phyloP scores from a whole-genome alignment of 1,140 invertebrate species.

The Macrobrachium nipponense region DNA sequence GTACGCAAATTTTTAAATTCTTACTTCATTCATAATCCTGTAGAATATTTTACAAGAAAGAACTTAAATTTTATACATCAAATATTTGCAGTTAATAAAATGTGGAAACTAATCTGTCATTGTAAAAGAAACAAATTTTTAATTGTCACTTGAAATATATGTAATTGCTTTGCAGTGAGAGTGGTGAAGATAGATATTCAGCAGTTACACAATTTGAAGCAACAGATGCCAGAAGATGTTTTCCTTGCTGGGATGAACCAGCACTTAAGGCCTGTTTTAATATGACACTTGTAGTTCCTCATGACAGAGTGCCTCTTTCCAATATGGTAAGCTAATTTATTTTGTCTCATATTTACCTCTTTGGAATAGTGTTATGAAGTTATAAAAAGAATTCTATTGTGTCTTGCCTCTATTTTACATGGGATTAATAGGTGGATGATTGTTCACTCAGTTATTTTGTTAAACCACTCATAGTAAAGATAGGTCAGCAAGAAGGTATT shows the following conservation, averaged over 20 bases:
- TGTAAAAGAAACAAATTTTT: too few species aligned
- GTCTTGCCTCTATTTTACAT: too few species aligned
- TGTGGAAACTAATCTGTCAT: too few species aligned
- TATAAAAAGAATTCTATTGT: too few species aligned
- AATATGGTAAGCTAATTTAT: constrained; percentile 83
- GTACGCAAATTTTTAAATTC: too few species aligned
- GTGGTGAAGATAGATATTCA: constrained; percentile 83
- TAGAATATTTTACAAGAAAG: too few species aligned
- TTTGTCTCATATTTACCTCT: neutral
- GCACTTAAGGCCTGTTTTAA: constrained; percentile 95
- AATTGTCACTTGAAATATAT: neutral
- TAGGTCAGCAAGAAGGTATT: too few species aligned
- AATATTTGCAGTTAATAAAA: constrained; percentile 68
- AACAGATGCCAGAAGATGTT: constrained; percentile 91
- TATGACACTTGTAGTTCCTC: constrained; percentile 84
- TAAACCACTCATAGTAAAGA: too few species aligned
- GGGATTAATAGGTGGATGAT: too few species aligned
- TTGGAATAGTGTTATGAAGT: too few species aligned
- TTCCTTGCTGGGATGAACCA: constrained; percentile 98
- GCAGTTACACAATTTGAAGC: constrained; percentile 96
- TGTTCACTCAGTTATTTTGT: too few species aligned
- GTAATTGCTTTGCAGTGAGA: constrained; percentile 59
- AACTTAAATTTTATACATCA: neutral
- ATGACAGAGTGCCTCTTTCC: constrained; percentile 81
- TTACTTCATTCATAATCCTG: too few species aligned